These are phyloP conservation scores for Cololabis saira DNA, from an alignment of 2,113 vertebrate species.

Conservation along the genomic window DNA sequence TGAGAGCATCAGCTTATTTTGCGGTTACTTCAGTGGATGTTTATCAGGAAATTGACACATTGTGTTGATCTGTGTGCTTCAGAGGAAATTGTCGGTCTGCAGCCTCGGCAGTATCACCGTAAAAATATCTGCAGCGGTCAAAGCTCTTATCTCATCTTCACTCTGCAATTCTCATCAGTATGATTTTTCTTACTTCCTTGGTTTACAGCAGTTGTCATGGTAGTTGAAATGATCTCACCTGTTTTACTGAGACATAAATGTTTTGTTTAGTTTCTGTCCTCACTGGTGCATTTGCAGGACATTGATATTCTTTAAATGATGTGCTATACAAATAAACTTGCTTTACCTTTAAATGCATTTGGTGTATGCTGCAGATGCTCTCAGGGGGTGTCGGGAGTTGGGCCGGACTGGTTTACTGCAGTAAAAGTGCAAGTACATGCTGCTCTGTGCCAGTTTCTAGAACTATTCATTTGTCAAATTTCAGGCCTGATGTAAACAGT, in stretches of 20 bases:
- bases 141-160: constrained; percentile 4
- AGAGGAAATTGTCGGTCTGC: constrained; percentile 33
- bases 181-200: too few species aligned
- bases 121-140: constrained; percentile 46
- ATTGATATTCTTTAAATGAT: constrained; percentile 20
- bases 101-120: constrained; percentile 53
- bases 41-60: background rate
- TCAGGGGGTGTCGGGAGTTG: constrained; percentile 36
- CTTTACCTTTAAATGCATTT: constrained; percentile 23
- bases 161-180: background rate
- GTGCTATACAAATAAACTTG: too few species aligned
- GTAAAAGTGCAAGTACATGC: constrained; percentile 1
- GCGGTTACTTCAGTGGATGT: background rate
- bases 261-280: background rate
- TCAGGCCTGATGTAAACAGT: background rate
- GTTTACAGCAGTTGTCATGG: too few species aligned
- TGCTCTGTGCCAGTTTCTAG: constrained; percentile 18
- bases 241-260: background rate
- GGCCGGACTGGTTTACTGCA: constrained; percentile 50
- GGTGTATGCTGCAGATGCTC: constrained; percentile 50
- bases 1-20: background rate
- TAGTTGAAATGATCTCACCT: constrained; percentile 5
- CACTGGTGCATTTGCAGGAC: background rate
- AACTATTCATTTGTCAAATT: background rate
- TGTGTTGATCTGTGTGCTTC: background rate